Base-by-base conservation (phyloP, 2,113 vertebrate species). In the Psettodes erumei region DNA sequence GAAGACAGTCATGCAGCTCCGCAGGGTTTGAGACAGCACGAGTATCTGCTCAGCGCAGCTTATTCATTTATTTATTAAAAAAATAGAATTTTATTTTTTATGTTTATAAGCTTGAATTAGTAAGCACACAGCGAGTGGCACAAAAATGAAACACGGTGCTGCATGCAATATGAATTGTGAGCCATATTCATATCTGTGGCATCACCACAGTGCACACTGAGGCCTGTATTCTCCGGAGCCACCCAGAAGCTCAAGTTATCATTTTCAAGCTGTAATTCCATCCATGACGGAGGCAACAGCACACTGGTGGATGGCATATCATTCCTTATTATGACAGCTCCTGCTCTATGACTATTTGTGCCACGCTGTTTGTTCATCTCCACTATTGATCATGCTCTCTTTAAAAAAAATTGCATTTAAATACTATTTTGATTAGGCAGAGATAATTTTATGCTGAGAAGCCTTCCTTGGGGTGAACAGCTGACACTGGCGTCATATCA, bases 11-110 rank as follows among this genome's bases (percentile, higher is more conserved):
- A 72, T 71, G 56, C 64, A 43, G 47, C 72, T 70, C 77, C 65
- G 69, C 84, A 71, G 62, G 72, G 55, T 56, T 71, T 69, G 38
- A 81, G 42, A 67, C 62, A 38, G 42, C 6, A 5, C 1, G 25
- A 80, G 59, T 48, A 66, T 50, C 59, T 68, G 18, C 50, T 50
- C 32, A 12, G 33, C 3, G 21, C 56, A 43, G 30, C n/a, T 35
- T 55, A 48, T 28, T 68, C 21, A 70, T 83, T 75, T 80, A 77
- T 86, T 85, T 53, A 79, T 82, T 81, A 73, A 64, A 75, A 60
- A 8, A 48, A 21, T 19, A 19, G 38, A 47, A 55, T 67, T 79
- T 11, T 71, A 12, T 21, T 40, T 27, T 76, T 73, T 68, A 48
- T 76, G 86, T 86, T 56, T 67, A 77, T 68, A 51, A 68, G 47